Evolutionary conservation across 2,888 invertebrate species (phyloP).

Genomic region (Sarcophaga variegata): DNA sequence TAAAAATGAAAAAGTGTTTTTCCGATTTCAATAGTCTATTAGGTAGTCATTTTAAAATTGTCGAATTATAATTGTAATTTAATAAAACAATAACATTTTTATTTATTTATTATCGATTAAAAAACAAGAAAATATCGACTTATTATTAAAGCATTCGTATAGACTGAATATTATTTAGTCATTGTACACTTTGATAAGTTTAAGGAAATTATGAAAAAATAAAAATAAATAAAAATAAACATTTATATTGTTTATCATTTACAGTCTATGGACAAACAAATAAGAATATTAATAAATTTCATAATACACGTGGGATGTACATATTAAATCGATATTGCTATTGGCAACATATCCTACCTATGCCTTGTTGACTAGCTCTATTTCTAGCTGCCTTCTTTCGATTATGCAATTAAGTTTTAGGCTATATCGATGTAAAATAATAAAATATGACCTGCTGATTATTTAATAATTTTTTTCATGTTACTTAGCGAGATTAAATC

Average conservation of each 20-base stretch:
- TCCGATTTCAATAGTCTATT: too few relatives aligned
- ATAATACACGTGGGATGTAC: too few relatives aligned
- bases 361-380: too few relatives aligned
- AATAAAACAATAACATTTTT: constrained; percentile 29
- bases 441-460: too few relatives aligned
- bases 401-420: too few relatives aligned
- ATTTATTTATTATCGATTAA: constrained; percentile 32
- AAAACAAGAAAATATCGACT: not conserved
- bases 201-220: constrained; percentile 6
- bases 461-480: too few relatives aligned
- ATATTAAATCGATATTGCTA: not conserved
- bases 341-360: not conserved
- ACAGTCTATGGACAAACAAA: not conserved
- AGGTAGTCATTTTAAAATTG: too few relatives aligned
- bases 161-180: constrained; percentile 1
- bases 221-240: not conserved
- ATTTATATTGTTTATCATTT: not conserved
- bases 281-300: not conserved
- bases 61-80: not conserved
- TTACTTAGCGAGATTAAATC: too few relatives aligned
- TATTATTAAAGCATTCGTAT: not conserved
- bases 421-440: too few relatives aligned
- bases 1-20: not conserved
- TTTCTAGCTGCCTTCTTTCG: too few relatives aligned
- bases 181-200: constrained; percentile 18